Percentiles rank a stretch among this genome's conserved stretches.
Evolutionary conservation across 2,888 invertebrate species (phyloP).

Genomic region (Microctonus hyperodae): DNA sequence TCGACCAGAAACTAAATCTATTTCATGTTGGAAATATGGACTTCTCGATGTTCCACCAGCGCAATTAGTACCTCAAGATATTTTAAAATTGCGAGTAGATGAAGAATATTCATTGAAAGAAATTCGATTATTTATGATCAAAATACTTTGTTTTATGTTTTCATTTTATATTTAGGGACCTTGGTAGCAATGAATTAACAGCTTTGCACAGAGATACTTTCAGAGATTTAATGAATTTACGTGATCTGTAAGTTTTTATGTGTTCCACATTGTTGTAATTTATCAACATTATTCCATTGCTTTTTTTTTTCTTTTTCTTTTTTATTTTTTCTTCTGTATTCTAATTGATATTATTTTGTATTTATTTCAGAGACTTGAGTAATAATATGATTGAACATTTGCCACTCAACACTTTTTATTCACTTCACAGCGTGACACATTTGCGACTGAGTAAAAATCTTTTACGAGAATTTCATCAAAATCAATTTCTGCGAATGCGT

Average conservation of each 20-base stretch:
- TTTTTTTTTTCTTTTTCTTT: neutral
- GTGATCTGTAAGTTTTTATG: conserved; percentile 62
- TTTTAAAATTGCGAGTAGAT: conserved; percentile 69
- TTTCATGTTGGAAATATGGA: conserved; percentile 75
- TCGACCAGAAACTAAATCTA: conserved; percentile 69
- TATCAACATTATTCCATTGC: neutral
- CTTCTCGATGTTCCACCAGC: conserved; percentile 69
- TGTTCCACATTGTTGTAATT: neutral
- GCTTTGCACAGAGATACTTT: conserved; percentile 76
- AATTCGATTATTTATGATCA: neutral
- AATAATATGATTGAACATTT: conserved; percentile 57
- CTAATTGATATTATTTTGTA: too few species aligned
- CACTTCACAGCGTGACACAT: conserved; percentile 53
- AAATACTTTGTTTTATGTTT: conserved; percentile 1
- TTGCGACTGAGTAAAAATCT: conserved; percentile 55
- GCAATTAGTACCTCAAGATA: conserved; percentile 72
- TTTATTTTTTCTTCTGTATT: too few species aligned
- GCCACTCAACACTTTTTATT: conserved; percentile 55
- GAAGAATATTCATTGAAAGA: neutral
- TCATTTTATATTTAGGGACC: conserved; percentile 68
- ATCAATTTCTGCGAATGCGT: conserved; percentile 53
- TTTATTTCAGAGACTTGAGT: conserved; percentile 53
- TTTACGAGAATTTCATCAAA: conserved; percentile 53
- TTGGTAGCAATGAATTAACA: conserved; percentile 74
- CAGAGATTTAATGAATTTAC: conserved; percentile 70